Evolutionary conservation across 2,797 vertebrate genomes (phyloP).

Genomic region (Manis pentadactyla): DNA sequence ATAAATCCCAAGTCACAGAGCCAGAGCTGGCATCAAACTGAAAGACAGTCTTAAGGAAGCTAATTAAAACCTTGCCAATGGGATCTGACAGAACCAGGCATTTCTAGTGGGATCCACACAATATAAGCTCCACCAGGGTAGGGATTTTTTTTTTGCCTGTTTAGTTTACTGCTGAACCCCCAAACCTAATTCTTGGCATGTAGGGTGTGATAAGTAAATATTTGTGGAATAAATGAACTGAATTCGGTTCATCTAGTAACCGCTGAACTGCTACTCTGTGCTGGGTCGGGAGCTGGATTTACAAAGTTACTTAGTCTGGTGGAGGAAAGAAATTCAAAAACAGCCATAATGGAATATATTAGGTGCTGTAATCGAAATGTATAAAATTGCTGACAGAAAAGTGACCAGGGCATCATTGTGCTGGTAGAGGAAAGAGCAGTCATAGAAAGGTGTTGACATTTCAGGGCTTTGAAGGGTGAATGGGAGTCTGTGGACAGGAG

Average conservation of each 20-base stretch:
- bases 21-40: constrained; percentile 57
- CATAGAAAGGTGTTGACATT: neutral
- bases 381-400: neutral
- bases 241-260: neutral
- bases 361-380: neutral
- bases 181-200: neutral
- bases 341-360: neutral
- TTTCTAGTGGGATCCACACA: constrained; percentile 2
- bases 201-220: neutral
- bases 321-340: neutral
- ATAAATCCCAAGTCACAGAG: constrained; percentile 52
- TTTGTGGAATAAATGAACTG: neutral
- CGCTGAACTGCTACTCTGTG: neutral
- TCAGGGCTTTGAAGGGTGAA: neutral
- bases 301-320: neutral
- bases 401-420: neutral
- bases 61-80: constrained; percentile 57
- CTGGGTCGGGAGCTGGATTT: neutral
- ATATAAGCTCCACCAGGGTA: neutral
- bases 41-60: constrained; percentile 57
- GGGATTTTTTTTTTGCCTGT: neutral
- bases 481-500: neutral
- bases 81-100: constrained; percentile 30
- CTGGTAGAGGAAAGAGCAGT: neutral
- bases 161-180: neutral